These are phyloP conservation scores for Azorinus chamasolen DNA, from an alignment of 2,888 invertebrate genomes.

Conservation along the genomic window DNA sequence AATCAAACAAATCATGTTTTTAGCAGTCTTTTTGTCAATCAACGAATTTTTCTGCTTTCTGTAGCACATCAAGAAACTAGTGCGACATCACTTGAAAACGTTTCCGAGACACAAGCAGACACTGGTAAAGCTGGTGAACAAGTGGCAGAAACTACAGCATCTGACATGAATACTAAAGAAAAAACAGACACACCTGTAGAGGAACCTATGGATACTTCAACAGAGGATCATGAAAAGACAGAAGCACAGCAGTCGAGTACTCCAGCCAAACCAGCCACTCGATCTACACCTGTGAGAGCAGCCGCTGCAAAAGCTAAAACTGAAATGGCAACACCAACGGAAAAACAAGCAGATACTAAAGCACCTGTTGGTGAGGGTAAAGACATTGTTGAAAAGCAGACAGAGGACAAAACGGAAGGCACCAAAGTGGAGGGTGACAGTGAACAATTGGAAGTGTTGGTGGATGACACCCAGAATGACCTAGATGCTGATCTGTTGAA, in stretches of 20 bases:
- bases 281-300: slow-evolving; percentile 21
- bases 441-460: slow-evolving; percentile 86
- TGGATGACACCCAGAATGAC: slow-evolving; percentile 86
- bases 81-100: no score
- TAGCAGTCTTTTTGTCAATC: slow-evolving; percentile 31
- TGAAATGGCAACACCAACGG: slow-evolving; percentile 13
- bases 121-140: neutral
- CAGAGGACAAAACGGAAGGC: slow-evolving; percentile 39
- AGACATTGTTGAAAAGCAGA: slow-evolving; percentile 25
- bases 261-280: slow-evolving; percentile 6
- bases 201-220: slow-evolving; percentile 10
- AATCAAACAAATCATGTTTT: no score
- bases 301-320: slow-evolving; percentile 20
- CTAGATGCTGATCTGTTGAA: slow-evolving; percentile 84
- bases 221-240: slow-evolving; percentile 1
- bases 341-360: slow-evolving; percentile 27
- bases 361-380: slow-evolving; percentile 22
- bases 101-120: no score
- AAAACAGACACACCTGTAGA: slow-evolving; percentile 2
- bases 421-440: slow-evolving; percentile 76
- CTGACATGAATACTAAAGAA: no score
- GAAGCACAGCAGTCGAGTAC: neutral
- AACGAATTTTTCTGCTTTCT: slow-evolving; percentile 68
- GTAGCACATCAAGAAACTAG: slow-evolving; percentile 61
- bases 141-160: neutral